Conservation (phyloP, 37 sponge, comb jelly and placozoan genomes). For the Axinella damicornis region DNA sequence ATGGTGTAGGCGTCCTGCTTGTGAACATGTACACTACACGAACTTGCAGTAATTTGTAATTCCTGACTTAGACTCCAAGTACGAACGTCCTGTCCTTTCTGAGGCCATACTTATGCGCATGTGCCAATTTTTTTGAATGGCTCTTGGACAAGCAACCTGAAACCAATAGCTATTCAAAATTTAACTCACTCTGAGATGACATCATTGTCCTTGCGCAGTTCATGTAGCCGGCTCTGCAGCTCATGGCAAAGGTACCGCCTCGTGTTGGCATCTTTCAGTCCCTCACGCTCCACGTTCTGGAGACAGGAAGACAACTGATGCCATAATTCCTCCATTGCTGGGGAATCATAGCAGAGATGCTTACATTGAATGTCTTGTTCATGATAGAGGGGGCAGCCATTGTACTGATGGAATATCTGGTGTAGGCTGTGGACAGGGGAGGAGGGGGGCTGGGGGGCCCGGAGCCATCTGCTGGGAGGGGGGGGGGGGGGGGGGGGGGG, state of each 20-base stretch:
- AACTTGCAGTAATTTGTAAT: too few relatives aligned
- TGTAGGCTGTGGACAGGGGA: slow-evolving; percentile 5
- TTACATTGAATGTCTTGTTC: slow-evolving; percentile 20
- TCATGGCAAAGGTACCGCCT: slow-evolving; percentile 12
- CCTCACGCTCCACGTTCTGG: background rate
- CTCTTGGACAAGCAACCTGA: too few relatives aligned
- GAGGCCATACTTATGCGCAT: too few relatives aligned
- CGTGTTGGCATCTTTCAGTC: background rate
- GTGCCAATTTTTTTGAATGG: too few relatives aligned
- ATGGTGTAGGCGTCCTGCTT: too few relatives aligned
- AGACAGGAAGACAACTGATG: background rate
- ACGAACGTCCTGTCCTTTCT: too few relatives aligned
- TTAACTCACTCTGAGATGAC: slow-evolving; percentile 2
- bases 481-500: background rate
- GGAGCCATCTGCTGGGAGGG: too few relatives aligned
- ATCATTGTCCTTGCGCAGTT: background rate
- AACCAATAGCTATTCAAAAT: too few relatives aligned
- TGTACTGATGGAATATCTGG: slow-evolving; percentile 56
- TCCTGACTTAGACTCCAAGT: too few relatives aligned
- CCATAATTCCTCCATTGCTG: background rate
- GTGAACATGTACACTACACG: too few relatives aligned
- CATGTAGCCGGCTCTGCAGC: background rate
- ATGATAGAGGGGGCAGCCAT: slow-evolving; percentile 47
- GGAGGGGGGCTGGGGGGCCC: background rate
- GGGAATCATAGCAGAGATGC: background rate